Evolutionary conservation across 2,888 invertebrate genomes (phyloP).

Genomic region (Agrochola circellaris): DNA sequence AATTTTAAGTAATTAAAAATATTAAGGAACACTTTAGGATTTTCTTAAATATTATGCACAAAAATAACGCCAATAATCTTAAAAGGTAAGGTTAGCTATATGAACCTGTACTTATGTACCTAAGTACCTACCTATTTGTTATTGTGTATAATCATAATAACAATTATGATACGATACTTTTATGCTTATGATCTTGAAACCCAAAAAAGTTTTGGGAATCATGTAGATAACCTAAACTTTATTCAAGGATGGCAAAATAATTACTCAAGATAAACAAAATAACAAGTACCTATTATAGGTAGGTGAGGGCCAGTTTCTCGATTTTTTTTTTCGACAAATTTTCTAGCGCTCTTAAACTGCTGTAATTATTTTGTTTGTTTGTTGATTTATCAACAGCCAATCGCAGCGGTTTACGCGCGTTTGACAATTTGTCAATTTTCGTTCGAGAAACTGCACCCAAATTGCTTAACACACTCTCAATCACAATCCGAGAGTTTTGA

Average conservation of each 20-base stretch:
- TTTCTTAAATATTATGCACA: slow-evolving; percentile 55
- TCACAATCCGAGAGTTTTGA: no score
- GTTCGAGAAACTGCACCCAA: no score
- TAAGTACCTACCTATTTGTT: neutral
- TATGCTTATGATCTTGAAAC: slow-evolving; percentile 4
- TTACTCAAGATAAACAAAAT: neutral
- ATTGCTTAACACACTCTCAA: no score
- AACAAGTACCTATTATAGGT: neutral
- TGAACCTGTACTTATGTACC: neutral
- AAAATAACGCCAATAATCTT: slow-evolving; percentile 72
- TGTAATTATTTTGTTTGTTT: no score
- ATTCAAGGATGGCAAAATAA: neutral
- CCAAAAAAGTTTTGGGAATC: neutral
- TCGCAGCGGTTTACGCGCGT: no score
- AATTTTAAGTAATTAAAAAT: slow-evolving; percentile 21
- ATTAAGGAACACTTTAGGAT: slow-evolving; percentile 39
- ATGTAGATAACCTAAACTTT: neutral
- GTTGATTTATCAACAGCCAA: no score
- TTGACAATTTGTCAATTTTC: no score
- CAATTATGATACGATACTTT: neutral
- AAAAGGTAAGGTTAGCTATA: slow-evolving; percentile 27
- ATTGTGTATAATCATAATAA: slow-evolving; percentile 13
- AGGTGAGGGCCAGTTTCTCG: neutral
- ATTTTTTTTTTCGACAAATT: neutral
- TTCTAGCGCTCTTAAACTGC: neutral